Conservation (phyloP, 2,113 vertebrate species). For the Xiphophorus couchianus region DNA sequence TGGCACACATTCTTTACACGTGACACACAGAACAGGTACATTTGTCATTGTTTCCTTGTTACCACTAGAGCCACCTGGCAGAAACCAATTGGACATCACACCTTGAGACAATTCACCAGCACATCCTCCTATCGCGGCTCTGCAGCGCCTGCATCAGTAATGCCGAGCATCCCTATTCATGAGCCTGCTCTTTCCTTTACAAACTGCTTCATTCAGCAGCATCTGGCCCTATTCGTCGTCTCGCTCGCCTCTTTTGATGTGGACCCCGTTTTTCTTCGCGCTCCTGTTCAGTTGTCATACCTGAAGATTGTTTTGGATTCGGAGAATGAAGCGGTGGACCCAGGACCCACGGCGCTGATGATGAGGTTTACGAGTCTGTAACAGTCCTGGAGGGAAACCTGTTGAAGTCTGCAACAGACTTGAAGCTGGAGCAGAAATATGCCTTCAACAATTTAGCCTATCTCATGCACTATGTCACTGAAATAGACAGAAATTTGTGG, state of each 20-base stretch:
- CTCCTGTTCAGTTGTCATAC: conserved; percentile 69
- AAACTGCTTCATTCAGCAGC: conserved; percentile 36
- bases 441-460: no score
- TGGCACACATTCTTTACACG: not conserved
- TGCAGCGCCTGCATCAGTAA: conserved; percentile 56
- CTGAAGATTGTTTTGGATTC: conserved; percentile 69
- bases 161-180: conserved; percentile 65
- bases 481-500: no score
- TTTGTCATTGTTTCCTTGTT: conserved; percentile 16
- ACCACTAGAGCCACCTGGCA: conserved; percentile 26
- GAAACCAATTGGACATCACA: conserved; percentile 28
- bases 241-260: conserved; percentile 66
- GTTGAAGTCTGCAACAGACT: no score
- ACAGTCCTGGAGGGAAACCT: no score
- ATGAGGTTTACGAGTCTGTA: conserved; percentile 45
- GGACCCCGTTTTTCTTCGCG: conserved; percentile 58
- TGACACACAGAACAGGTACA: not conserved
- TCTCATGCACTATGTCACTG: no score
- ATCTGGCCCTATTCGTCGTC: conserved; percentile 74
- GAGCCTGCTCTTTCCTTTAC: conserved; percentile 41
- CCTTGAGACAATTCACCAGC: conserved; percentile 64
- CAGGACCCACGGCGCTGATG: no score
- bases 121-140: conserved; percentile 32
- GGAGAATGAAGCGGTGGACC: conserved; percentile 34
- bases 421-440: not conserved